phyloP scores from a whole-genome alignment of 2,888 invertebrate species.

The Stegana nigrithorax region DNA sequence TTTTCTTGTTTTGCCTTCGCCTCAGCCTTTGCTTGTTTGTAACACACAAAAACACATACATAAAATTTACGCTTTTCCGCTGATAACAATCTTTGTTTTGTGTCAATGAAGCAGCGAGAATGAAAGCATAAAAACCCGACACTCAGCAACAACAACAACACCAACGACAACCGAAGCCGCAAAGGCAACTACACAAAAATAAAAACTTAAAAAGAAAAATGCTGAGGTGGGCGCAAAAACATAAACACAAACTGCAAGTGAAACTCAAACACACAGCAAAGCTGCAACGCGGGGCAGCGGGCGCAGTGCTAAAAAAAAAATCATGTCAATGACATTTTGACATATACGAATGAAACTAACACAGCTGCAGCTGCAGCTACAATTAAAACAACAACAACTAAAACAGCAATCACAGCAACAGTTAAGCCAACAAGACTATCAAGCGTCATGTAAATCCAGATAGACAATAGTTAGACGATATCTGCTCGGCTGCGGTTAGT shows the following conservation, averaged over 20 bases:
- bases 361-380: background rate
- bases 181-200: background rate
- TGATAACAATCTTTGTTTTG: constrained; percentile 16
- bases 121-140: constrained; percentile 12
- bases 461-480: too few species aligned
- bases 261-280: background rate
- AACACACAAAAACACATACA: background rate
- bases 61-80: constrained; percentile 18
- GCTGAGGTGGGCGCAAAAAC: constrained; percentile 14
- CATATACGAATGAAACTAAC: constrained; percentile 2
- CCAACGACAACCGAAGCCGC: background rate
- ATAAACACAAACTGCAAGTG: background rate
- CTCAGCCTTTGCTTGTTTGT: background rate
- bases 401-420: constrained; percentile 1
- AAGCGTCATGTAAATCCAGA: too few species aligned
- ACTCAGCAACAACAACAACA: background rate
- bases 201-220: background rate
- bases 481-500: too few species aligned
- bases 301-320: background rate
- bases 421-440: too few species aligned
- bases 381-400: constrained; percentile 1
- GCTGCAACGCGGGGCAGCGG: background rate
- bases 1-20: background rate
- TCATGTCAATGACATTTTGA: constrained; percentile 19
- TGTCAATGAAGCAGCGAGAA: constrained; percentile 19